These are phyloP conservation scores for Ceuthmochares aereus DNA, from an alignment of 2,113 vertebrate species.

Conservation along the genomic window DNA sequence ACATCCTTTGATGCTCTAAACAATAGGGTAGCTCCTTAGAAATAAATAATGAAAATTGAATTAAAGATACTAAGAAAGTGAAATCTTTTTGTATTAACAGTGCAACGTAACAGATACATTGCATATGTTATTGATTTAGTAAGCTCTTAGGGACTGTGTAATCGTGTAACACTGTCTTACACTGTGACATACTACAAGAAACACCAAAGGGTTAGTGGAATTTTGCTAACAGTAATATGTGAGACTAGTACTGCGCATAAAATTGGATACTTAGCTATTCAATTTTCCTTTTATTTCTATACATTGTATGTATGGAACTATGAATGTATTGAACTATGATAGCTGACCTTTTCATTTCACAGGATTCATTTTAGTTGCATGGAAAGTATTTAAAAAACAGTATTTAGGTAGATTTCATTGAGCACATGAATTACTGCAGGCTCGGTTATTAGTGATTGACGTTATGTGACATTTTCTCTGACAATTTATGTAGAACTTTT, in stretches of 20 bases:
- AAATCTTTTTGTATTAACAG: not conserved
- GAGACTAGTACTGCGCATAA: not conserved
- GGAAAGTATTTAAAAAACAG: not conserved
- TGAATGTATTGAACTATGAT: not conserved
- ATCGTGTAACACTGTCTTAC: not conserved
- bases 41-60: too few relatives aligned
- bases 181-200: not conserved
- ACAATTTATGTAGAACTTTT: slow-evolving; percentile 35
- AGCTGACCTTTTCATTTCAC: slow-evolving; percentile 17
- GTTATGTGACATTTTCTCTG: slow-evolving; percentile 37
- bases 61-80: not conserved
- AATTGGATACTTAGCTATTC: not conserved
- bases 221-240: not conserved
- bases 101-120: not conserved
- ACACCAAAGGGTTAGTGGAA: not conserved
- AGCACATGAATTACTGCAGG: slow-evolving; percentile 2
- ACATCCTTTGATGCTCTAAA: not conserved
- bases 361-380: not conserved
- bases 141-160: not conserved
- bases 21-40: not conserved
- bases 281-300: not conserved
- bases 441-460: slow-evolving; percentile 36
- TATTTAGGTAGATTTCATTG: slow-evolving; percentile 29
- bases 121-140: not conserved
- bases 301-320: too few relatives aligned